These are phyloP conservation scores for Pipistrellus pipistrellus DNA, from an alignment of 2,797 vertebrate species.

Conservation along the genomic window DNA sequence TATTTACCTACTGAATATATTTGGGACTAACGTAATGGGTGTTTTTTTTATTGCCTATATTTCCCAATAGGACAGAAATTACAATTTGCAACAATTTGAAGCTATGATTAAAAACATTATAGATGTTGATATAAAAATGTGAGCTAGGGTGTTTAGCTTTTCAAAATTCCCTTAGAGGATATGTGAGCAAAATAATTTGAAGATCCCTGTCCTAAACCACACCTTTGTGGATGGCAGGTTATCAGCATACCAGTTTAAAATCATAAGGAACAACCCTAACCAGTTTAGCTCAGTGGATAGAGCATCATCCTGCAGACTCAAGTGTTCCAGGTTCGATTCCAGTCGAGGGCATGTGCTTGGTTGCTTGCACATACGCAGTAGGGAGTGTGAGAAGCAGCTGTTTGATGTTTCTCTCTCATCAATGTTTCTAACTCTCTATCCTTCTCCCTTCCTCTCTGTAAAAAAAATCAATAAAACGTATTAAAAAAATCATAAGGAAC, in stretches of 20 bases:
- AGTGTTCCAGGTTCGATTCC: too few species aligned
- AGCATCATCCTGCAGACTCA: too few species aligned
- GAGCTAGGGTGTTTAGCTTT: background rate
- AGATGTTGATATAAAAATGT: background rate
- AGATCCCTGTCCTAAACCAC: background rate
- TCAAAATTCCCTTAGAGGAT: background rate
- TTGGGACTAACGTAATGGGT: background rate
- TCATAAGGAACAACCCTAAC: background rate
- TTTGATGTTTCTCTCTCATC: too few species aligned
- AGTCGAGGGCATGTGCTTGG: too few species aligned
- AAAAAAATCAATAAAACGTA: too few species aligned
- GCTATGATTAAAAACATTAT: background rate
- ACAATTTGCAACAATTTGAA: slow-evolving; percentile 26
- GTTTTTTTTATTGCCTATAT: background rate
- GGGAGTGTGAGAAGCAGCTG: too few species aligned
- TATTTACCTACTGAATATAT: background rate
- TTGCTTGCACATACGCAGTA: too few species aligned
- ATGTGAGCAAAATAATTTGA: background rate
- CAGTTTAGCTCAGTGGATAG: too few species aligned
- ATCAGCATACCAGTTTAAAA: background rate
- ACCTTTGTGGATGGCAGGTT: background rate
- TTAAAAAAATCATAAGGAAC: background rate
- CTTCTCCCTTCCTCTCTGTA: too few species aligned
- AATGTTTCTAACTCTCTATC: too few species aligned
- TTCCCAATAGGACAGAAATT: slow-evolving; percentile 20